Base-by-base conservation (phyloP, 2,888 invertebrate species). In the Theodoxus fluviatilis region DNA sequence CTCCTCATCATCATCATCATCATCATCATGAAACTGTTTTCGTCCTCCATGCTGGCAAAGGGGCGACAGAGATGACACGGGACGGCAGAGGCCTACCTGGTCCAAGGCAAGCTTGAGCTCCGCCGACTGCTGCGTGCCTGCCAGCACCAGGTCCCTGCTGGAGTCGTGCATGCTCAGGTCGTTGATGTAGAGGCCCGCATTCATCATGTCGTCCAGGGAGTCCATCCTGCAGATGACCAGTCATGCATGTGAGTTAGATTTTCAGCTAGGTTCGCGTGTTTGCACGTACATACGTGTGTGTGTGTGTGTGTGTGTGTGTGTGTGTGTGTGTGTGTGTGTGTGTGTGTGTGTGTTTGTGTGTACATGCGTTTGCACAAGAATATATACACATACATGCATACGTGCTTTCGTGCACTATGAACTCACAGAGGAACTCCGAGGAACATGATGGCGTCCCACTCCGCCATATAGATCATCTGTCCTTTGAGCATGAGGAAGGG, bases 151-250 rank as follows among this genome's bases (percentile, higher is more conserved):
- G 86, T 98, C 97, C 87, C 98, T 92, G 90, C 97, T 97, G 78
- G 97, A 98, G 85, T 98, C 98, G 84, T 98, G 98, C 94, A 98
- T 95, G n/a, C 97, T 97, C 67, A 98, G 90, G 88, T 98, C 98
- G 85, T 98, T 98, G 85, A 98, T 96, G 86, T 95, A 98, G 0
- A 98, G 91, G 0, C 98, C 97, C 0, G 96, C 94, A 61, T 93
- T 93, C 74, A 96, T 94, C 80, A 98, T 91, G 0, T 95, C 93
- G n/a, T 94, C 93, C 64, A 98, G 89, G 86, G 96, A 95, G 0
- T 94, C 94, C 95, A 98, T 95, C 40, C 89, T 90, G 74, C 22
- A 79, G 77, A 0, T 25, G 31, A 25, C 18, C 7, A n/a, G 52
- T 52, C 25, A 7, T 25, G 22, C 25, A 18, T 55, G 43, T 12